phyloP scores from a whole-genome alignment of 2,113 vertebrate genomes.

The Oreochromis tanganicae region DNA sequence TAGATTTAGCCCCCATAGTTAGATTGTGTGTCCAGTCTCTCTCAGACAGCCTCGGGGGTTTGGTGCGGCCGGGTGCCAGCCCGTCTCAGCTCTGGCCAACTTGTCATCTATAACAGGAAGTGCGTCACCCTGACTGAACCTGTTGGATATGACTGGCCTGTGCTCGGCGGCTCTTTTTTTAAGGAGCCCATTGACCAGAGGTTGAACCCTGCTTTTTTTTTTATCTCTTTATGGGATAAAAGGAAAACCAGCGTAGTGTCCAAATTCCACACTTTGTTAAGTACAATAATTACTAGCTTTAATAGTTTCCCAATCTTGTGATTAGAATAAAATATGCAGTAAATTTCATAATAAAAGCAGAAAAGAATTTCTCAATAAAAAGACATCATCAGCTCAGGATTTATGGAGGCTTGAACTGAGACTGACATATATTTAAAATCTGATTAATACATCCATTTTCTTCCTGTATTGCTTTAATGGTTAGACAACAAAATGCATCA shows the following conservation, averaged over 20 bases:
- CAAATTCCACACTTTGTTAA: background rate
- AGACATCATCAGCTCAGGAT: accelerated
- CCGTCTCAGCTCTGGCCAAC: constrained; percentile 42
- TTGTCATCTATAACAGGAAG: constrained; percentile 41
- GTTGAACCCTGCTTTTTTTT: constrained; percentile 1
- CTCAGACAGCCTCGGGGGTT: constrained; percentile 41
- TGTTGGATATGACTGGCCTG: constrained; percentile 18
- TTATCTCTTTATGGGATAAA: background rate
- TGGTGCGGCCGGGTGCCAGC: constrained; percentile 41
- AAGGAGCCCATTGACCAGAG: background rate
- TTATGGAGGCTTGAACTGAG: background rate
- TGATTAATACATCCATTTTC: background rate
- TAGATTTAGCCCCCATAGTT: constrained; percentile 27
- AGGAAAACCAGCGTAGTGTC: background rate
- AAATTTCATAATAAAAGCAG: background rate
- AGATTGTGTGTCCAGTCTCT: constrained; percentile 34
- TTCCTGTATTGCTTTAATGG: background rate
- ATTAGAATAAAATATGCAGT: background rate
- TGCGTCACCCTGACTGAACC: constrained; percentile 23
- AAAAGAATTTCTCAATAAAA: background rate
- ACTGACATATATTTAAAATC: background rate
- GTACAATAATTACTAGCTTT: background rate
- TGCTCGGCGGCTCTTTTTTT: background rate
- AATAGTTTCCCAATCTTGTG: background rate
- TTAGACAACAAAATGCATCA: background rate